Evolutionary conservation across 2,797 vertebrate genomes (phyloP).

Genomic region (Allobates femoralis): DNA sequence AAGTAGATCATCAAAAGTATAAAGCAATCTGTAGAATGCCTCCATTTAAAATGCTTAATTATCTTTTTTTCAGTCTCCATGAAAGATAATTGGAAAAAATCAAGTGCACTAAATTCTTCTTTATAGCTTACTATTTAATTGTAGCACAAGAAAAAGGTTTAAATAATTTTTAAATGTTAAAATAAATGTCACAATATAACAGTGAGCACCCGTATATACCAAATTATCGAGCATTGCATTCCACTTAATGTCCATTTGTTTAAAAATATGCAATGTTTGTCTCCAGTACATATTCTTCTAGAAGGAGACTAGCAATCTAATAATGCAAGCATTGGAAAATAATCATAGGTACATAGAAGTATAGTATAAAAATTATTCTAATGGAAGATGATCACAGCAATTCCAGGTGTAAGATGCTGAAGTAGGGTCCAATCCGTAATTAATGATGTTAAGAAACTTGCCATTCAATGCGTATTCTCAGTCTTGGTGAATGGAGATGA

Average conservation of each 20-base stretch:
- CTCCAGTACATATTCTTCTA: too few relatives aligned
- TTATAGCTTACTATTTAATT: slow-evolving; percentile 32
- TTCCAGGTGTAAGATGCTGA: too few relatives aligned
- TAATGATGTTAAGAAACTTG: too few relatives aligned
- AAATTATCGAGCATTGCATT: not conserved
- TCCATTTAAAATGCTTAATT: slow-evolving; percentile 51
- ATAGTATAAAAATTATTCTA: too few relatives aligned
- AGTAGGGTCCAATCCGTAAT: too few relatives aligned
- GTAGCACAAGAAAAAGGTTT: not conserved
- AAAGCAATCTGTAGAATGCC: slow-evolving; percentile 52
- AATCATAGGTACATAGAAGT: too few relatives aligned
- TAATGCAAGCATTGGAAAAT: not conserved
- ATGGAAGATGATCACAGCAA: too few relatives aligned
- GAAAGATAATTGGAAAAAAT: slow-evolving; percentile 48
- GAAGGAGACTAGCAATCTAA: not conserved
- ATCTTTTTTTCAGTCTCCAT: slow-evolving; percentile 45
- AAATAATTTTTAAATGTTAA: slow-evolving; percentile 15
- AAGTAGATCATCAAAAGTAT: slow-evolving; percentile 39
- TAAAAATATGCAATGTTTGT: not conserved
- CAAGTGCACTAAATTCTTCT: slow-evolving; percentile 12
- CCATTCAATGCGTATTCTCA: too few relatives aligned
- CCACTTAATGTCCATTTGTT: too few relatives aligned
- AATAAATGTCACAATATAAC: not conserved
- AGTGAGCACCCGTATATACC: not conserved
- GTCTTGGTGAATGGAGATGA: too few relatives aligned